A percentile compares a stretch with the other conserved stretches of the same genome.
These are phyloP conservation scores for Hyperoodon ampullatus DNA, from an alignment of 2,113 vertebrate genomes.

Conservation along the genomic window DNA sequence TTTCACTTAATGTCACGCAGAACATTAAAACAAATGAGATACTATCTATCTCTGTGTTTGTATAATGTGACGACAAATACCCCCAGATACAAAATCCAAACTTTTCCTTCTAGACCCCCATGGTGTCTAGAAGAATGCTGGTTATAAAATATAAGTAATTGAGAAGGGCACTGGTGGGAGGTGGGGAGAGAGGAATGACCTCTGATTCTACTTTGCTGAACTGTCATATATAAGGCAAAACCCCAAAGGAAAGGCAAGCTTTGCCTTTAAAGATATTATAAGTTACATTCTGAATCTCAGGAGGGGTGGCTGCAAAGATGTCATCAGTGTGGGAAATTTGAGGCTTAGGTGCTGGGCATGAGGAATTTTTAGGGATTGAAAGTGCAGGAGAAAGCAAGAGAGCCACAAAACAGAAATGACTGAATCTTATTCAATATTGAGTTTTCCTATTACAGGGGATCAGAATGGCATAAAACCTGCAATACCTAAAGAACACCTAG, in stretches of 20 bases:
- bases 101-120: not conserved
- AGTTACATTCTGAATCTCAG: not conserved
- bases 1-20: not conserved
- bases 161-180: not conserved
- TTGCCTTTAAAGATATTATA: not conserved
- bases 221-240: not conserved
- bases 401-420: not conserved
- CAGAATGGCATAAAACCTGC: not conserved
- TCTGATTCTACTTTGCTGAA: not conserved
- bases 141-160: not conserved
- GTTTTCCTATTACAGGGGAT: not conserved
- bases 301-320: not conserved
- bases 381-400: not conserved
- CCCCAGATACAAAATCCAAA: not conserved
- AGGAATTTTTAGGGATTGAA: not conserved
- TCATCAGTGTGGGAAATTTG: not conserved
- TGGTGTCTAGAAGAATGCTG: not conserved
- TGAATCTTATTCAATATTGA: not conserved
- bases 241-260: not conserved
- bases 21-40: not conserved
- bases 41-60: not conserved
- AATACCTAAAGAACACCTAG: not conserved
- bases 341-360: not conserved
- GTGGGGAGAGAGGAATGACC: not conserved
- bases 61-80: not conserved